Conservation (phyloP, 2,888 invertebrate genomes). For the Noctua comes region DNA sequence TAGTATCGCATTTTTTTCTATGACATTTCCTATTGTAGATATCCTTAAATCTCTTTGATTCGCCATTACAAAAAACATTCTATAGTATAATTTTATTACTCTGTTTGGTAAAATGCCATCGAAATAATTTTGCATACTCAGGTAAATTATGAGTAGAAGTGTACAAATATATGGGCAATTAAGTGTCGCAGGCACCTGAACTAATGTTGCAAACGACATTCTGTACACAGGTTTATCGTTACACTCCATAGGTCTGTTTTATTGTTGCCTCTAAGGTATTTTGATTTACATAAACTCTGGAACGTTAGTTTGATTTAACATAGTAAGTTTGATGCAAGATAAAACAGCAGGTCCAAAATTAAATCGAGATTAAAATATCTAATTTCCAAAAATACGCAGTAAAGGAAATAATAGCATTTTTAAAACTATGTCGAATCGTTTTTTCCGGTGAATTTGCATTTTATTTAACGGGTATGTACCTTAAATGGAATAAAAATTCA, state of each 20-base stretch:
- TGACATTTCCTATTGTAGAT: neutral
- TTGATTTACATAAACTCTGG: neutral
- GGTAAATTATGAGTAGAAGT: constrained; percentile 33
- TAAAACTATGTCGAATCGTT: neutral
- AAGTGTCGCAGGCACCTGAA: constrained; percentile 54
- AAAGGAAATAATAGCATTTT: too few species aligned
- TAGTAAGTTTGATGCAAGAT: neutral
- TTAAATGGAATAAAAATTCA: too few species aligned
- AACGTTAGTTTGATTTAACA: neutral
- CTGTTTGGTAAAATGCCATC: neutral
- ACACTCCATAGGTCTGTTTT: constrained; percentile 25
- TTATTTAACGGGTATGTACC: too few species aligned
- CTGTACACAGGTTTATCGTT: constrained; percentile 24
- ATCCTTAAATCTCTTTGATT: neutral
- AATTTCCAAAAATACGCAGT: neutral
- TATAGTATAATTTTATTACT: neutral
- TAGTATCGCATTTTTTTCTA: neutral
- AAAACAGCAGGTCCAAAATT: neutral
- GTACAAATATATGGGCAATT: constrained; percentile 59
- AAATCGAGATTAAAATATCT: neutral
- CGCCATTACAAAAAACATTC: too few species aligned
- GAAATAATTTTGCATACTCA: constrained; percentile 22
- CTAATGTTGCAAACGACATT: constrained; percentile 44
- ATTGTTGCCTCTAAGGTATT: neutral
- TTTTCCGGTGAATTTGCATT: too few species aligned